Conservation (phyloP, 2,797 vertebrate species). For the Glyptemys insculpta region DNA sequence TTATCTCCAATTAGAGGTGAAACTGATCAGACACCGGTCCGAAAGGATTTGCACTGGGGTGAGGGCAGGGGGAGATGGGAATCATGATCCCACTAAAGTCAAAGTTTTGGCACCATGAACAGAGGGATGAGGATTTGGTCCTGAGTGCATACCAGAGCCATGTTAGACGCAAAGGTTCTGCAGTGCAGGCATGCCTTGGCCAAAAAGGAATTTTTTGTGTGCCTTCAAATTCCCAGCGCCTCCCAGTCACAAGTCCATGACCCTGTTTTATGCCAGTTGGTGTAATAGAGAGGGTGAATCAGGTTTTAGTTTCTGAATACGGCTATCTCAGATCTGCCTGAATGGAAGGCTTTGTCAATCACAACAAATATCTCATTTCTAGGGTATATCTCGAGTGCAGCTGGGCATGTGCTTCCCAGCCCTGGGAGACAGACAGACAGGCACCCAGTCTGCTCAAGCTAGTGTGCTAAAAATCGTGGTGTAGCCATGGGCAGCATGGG, state of each 20-base stretch:
- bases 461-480: no score
- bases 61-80: background rate
- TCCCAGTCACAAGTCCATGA: conserved; percentile 24
- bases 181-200: background rate
- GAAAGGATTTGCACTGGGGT: background rate
- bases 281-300: background rate
- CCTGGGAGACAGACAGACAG: background rate
- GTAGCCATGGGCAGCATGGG: no score
- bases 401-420: background rate
- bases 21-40: background rate
- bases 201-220: background rate
- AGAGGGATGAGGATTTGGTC: background rate
- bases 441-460: background rate
- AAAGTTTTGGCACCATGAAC: background rate
- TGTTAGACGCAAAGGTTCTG: background rate
- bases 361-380: conserved; percentile 28
- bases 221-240: background rate
- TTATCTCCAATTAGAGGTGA: background rate
- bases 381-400: background rate
- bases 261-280: conserved; percentile 25
- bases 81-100: background rate
- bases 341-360: conserved; percentile 46
- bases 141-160: background rate
- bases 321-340: background rate
- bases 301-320: background rate